Percentiles rank a stretch among this genome's conserved stretches.
Conservation (phyloP, 2,888 invertebrate genomes). For the Phasia obesa region DNA sequence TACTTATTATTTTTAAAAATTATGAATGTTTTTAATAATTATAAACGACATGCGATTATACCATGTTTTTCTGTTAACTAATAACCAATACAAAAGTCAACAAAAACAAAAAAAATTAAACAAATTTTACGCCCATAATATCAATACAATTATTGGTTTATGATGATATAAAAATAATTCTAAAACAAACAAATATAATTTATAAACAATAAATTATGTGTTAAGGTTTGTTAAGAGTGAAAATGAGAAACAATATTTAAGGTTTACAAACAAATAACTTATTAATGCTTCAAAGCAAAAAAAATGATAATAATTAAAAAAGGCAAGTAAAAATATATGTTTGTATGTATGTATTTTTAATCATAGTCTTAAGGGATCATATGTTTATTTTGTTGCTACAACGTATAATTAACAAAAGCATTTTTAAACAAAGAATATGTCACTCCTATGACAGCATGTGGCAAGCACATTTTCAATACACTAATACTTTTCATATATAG, state of each 20-base stretch:
- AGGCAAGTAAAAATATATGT: too few relatives aligned
- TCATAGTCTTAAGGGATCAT: too few relatives aligned
- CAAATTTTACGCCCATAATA: slow-evolving; percentile 1
- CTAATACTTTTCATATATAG: too few relatives aligned
- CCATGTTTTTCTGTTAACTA: slow-evolving; percentile 17
- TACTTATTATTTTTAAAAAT: background rate
- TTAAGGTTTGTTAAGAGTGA: background rate
- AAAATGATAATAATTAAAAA: too few relatives aligned
- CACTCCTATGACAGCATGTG: too few relatives aligned
- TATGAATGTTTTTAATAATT: slow-evolving; percentile 67
- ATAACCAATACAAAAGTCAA: slow-evolving; percentile 21
- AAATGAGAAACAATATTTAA: slow-evolving; percentile 10
- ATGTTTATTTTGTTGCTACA: too few relatives aligned
- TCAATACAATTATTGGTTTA: background rate
- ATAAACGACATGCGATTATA: slow-evolving; percentile 63
- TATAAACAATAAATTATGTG: background rate
- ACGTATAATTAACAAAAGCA: too few relatives aligned
- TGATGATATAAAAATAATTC: background rate
- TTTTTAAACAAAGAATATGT: too few relatives aligned
- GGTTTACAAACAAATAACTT: background rate
- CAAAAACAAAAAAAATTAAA: background rate
- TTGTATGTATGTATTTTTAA: too few relatives aligned
- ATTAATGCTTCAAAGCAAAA: too few relatives aligned
- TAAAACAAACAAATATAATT: slow-evolving; percentile 15
- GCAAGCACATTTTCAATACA: too few relatives aligned